These are phyloP conservation scores for Panthera leo DNA, from an alignment of 2,113 vertebrate genomes.

Conservation along the genomic window DNA sequence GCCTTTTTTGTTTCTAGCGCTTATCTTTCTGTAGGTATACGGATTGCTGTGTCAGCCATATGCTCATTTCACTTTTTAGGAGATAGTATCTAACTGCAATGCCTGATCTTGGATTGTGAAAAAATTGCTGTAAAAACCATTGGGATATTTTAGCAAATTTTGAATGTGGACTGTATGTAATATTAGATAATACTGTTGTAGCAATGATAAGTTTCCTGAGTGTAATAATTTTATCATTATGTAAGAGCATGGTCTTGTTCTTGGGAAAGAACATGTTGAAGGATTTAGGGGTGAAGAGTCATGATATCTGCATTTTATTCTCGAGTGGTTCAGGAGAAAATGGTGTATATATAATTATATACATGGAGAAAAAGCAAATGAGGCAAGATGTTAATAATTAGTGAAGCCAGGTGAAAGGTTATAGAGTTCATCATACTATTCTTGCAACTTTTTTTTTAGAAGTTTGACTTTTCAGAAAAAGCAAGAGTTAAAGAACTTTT, in stretches of 20 bases:
- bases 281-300: not conserved
- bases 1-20: not conserved
- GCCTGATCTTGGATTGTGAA: not conserved
- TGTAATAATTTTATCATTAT: not conserved
- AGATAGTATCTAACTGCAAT: not conserved
- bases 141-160: not conserved
- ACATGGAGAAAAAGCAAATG: not conserved
- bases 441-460: not conserved
- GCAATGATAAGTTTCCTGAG: not conserved
- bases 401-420: not conserved
- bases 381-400: not conserved
- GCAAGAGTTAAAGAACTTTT: not conserved
- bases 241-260: not conserved
- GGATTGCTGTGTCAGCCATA: not conserved
- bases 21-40: not conserved
- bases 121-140: not conserved
- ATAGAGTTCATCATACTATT: not conserved
- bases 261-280: not conserved
- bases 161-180: not conserved
- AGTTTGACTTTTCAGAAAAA: not conserved
- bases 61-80: not conserved
- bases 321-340: not conserved
- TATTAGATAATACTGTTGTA: not conserved
- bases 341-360: not conserved
- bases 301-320: not conserved